Evolutionary conservation across 2,888 invertebrate species (phyloP).

Genomic region (Acrobasis repandana): DNA sequence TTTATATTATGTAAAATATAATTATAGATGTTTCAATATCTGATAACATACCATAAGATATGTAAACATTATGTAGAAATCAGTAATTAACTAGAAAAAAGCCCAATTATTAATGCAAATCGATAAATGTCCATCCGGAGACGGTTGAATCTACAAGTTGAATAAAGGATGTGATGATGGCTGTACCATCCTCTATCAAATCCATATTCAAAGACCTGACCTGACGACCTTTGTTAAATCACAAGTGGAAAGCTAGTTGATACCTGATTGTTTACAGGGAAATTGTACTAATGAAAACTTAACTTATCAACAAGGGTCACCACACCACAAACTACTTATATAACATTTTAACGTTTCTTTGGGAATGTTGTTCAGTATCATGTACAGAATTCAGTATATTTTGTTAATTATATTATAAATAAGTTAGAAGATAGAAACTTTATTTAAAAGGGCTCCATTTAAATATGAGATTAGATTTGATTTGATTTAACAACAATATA

Average conservation of each 20-base stretch:
- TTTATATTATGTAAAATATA: slow-evolving; percentile 1
- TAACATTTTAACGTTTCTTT: too few species aligned
- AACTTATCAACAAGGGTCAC: not conserved
- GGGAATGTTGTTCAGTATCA: too few species aligned
- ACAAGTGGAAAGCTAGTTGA: not conserved
- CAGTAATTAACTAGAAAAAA: not conserved
- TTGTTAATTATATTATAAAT: too few species aligned
- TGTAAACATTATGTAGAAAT: not conserved
- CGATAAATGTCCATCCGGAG: not conserved
- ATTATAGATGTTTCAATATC: slow-evolving; percentile 1
- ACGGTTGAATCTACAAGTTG: not conserved
- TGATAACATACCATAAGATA: not conserved
- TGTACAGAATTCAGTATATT: too few species aligned
- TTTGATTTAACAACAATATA: too few species aligned
- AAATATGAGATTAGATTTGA: too few species aligned
- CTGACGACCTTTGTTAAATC: not conserved
- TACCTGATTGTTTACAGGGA: too few species aligned
- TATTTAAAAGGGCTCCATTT: too few species aligned
- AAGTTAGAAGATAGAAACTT: too few species aligned
- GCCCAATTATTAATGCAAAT: not conserved
- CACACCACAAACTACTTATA: too few species aligned
- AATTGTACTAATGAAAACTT: not conserved
- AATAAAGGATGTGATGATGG: slow-evolving; percentile 3
- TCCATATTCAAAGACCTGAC: not conserved
- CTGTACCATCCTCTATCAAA: not conserved